Percentiles rank a stretch among this genome's conserved stretches.
Evolutionary conservation across 1,140 invertebrate genomes (phyloP).

Genomic region (Drosophila sp.): DNA sequence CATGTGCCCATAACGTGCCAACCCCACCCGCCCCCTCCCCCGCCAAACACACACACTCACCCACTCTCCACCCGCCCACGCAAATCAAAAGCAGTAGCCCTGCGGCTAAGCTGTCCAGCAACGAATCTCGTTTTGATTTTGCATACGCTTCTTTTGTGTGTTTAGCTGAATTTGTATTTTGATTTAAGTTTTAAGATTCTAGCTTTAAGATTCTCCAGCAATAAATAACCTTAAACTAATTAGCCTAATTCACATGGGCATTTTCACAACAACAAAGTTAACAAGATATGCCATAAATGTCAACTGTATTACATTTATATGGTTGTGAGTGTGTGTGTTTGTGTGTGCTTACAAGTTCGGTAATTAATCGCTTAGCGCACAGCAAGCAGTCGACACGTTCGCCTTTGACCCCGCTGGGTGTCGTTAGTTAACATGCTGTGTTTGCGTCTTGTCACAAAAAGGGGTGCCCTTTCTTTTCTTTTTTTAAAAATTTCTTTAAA

Average conservation of each 20-base stretch:
- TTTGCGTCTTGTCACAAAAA: conserved; percentile 15
- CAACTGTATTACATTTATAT: background rate
- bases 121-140: conserved; percentile 76
- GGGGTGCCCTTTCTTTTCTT: no score
- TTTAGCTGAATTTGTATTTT: conserved; percentile 9
- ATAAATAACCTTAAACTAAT: conserved; percentile 41
- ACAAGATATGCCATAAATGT: conserved; percentile 29
- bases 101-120: conserved; percentile 68
- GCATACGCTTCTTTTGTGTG: conserved; percentile 65
- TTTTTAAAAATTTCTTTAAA: no score
- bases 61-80: no score
- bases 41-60: no score
- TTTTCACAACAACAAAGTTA: background rate
- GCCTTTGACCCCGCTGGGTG: conserved; percentile 33
- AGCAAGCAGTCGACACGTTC: conserved; percentile 52
- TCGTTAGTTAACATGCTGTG: conserved; percentile 33
- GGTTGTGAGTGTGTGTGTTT: background rate
- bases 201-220: conserved; percentile 19
- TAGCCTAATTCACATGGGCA: conserved; percentile 32
- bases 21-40: background rate
- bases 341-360: conserved; percentile 9
- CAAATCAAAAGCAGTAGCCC: conserved; percentile 7
- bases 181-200: conserved; percentile 27
- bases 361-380: conserved; percentile 39
- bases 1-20: conserved; percentile 55